A percentile compares a stretch with the other conserved stretches of the same genome.
These are phyloP conservation scores for Holothuria glaberrima DNA, from an alignment of 35 echinoderm and acorn worm species.

Conservation along the genomic window DNA sequence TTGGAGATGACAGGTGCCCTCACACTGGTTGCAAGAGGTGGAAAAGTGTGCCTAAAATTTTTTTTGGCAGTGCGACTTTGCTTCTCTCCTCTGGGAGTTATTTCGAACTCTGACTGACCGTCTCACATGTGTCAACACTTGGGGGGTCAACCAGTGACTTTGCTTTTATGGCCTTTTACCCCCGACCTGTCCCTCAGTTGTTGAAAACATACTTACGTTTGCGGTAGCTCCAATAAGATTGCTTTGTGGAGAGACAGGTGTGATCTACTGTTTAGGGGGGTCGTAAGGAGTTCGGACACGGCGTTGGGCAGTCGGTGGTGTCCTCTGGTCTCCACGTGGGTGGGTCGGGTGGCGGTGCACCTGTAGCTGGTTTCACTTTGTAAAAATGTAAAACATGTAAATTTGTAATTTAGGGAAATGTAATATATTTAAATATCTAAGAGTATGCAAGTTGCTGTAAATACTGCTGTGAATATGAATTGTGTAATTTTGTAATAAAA, in stretches of 20 bases:
- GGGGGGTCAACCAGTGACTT: not conserved
- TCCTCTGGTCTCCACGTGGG: no score
- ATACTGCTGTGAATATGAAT: no score
- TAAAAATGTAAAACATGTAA: no score
- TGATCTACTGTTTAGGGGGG: not conserved
- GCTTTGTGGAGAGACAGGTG: not conserved
- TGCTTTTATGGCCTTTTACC: constrained; percentile 3
- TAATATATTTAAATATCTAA: no score
- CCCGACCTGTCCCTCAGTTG: not conserved
- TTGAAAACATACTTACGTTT: not conserved
- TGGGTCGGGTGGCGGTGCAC: no score
- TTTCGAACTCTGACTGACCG: not conserved
- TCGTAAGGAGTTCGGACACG: no score
- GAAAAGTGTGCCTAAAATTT: not conserved
- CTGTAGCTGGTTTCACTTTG: no score
- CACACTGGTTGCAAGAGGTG: not conserved
- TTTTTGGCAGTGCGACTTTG: constrained; percentile 41
- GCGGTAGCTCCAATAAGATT: not conserved
- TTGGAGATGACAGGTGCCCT: not conserved
- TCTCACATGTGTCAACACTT: not conserved
- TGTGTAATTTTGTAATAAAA: no score
- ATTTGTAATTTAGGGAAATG: no score
- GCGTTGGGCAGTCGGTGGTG: no score
- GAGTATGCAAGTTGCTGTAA: no score
- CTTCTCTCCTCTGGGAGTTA: constrained; percentile 4